Percentiles rank a stretch among this genome's conserved stretches.
phyloP scores from a whole-genome alignment of 2,888 invertebrate species.

The Apotomis capreana region DNA sequence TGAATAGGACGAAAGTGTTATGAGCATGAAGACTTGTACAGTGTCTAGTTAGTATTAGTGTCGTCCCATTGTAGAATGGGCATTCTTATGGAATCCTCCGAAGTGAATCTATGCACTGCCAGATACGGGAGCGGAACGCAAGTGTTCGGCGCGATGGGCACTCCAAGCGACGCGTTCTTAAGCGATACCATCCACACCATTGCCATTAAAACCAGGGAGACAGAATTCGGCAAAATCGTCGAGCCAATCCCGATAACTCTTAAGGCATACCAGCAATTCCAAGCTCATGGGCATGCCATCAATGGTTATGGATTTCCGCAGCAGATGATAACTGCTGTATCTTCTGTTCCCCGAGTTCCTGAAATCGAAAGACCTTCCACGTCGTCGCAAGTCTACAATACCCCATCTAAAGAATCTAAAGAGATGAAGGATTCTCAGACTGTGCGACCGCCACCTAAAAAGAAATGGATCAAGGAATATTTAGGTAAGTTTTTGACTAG shows the following conservation, averaged over 20 bases:
- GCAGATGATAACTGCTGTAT: slow-evolving; percentile 58
- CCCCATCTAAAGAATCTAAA: slow-evolving; percentile 53
- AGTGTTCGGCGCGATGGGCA: slow-evolving; percentile 69
- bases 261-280: slow-evolving; percentile 67
- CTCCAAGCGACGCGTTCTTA: slow-evolving; percentile 66
- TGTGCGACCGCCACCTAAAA: slow-evolving; percentile 85
- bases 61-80: slow-evolving; percentile 76
- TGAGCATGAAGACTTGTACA: slow-evolving; percentile 58
- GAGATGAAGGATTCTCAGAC: slow-evolving; percentile 59
- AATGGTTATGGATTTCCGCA: slow-evolving; percentile 64
- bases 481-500: slow-evolving; percentile 75
- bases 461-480: slow-evolving; percentile 89
- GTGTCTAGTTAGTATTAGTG: slow-evolving; percentile 58
- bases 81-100: slow-evolving; percentile 78
- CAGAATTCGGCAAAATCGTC: slow-evolving; percentile 73
- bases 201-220: slow-evolving; percentile 73
- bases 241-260: slow-evolving; percentile 73
- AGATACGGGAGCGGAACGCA: slow-evolving; percentile 66
- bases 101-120: slow-evolving; percentile 74
- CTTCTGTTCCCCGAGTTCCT: slow-evolving; percentile 54
- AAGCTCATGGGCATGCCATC: slow-evolving; percentile 56
- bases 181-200: slow-evolving; percentile 71
- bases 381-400: slow-evolving; percentile 53
- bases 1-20: slow-evolving; percentile 60
- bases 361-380: slow-evolving; percentile 59